phyloP scores from a whole-genome alignment of 2,797 vertebrate species.

The Cossypha heuglini region DNA sequence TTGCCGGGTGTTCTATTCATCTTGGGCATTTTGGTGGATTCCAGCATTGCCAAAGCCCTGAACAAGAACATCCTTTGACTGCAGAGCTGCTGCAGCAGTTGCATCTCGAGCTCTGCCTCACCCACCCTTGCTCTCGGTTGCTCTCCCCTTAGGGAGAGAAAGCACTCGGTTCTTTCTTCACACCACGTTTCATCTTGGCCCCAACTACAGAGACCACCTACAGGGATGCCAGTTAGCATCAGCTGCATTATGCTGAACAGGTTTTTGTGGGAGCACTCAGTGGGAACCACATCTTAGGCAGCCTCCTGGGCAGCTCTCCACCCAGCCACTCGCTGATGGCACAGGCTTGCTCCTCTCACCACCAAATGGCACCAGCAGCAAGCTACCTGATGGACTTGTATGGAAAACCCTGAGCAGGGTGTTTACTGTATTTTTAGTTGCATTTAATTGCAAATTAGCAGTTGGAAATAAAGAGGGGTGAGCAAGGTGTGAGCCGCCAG shows the following conservation, averaged over 20 bases:
- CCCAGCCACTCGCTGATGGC: neutral
- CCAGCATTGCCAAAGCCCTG: neutral
- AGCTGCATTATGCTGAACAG: neutral
- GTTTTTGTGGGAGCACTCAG: neutral
- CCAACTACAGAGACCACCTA: conserved; percentile 37
- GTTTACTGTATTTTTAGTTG: neutral
- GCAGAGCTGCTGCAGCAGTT: neutral
- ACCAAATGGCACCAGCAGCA: neutral
- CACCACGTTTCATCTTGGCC: neutral
- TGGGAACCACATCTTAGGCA: conserved; percentile 57
- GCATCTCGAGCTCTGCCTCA: neutral
- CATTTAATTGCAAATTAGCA: conserved; percentile 36
- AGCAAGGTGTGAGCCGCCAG: neutral
- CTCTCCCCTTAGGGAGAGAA: neutral
- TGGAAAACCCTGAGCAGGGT: neutral
- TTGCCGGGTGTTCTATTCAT: neutral
- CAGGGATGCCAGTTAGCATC: neutral
- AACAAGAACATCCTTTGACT: neutral
- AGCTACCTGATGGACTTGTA: accelerated
- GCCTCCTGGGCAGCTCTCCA: neutral
- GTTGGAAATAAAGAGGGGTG: neutral
- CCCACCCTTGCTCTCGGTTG: neutral
- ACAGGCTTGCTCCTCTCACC: neutral
- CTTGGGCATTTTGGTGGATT: neutral
- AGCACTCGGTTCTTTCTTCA: neutral